A percentile compares a stretch with the other conserved stretches of the same genome.
phyloP scores from a whole-genome alignment of 1,140 invertebrate genomes.

The Plodia interpunctella region DNA sequence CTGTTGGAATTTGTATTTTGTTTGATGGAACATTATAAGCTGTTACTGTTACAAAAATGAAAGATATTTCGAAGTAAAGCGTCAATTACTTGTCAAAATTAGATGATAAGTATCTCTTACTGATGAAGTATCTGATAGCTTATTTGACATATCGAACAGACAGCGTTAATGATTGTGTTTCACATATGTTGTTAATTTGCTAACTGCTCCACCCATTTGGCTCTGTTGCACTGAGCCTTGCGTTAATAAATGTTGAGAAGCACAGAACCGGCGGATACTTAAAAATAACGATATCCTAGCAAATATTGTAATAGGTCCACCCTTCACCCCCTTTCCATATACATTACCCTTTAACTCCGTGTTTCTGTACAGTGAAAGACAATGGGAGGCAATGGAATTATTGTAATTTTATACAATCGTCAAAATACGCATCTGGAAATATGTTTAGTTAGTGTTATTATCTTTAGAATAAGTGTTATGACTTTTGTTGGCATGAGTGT shows the following conservation, averaged over 20 bases:
- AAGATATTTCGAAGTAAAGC: no score
- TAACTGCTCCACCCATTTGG: no score
- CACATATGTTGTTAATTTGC: no score
- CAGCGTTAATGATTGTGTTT: no score
- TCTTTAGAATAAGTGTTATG: slow-evolving; percentile 38
- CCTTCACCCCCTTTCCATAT: slow-evolving; percentile 1
- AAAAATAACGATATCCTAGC: slow-evolving; percentile 33
- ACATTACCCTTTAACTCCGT: not conserved
- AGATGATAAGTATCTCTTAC: no score
- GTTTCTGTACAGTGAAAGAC: not conserved
- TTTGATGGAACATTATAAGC: no score
- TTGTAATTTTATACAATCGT: slow-evolving; percentile 6
- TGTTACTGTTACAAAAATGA: no score
- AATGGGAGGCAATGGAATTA: slow-evolving; percentile 3
- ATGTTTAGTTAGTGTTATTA: slow-evolving; percentile 37
- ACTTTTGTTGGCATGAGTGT: slow-evolving; percentile 25
- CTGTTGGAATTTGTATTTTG: no score
- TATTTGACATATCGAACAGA: no score
- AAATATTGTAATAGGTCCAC: slow-evolving; percentile 26
- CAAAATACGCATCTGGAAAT: slow-evolving; percentile 37
- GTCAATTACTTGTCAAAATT: no score
- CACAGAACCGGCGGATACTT: slow-evolving; percentile 21
- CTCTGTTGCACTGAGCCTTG: no score
- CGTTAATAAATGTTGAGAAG: slow-evolving; percentile 9
- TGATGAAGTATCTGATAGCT: no score